These are phyloP conservation scores for Cryptotis parvus DNA, from an alignment of 2,113 vertebrate genomes.

Conservation along the genomic window DNA sequence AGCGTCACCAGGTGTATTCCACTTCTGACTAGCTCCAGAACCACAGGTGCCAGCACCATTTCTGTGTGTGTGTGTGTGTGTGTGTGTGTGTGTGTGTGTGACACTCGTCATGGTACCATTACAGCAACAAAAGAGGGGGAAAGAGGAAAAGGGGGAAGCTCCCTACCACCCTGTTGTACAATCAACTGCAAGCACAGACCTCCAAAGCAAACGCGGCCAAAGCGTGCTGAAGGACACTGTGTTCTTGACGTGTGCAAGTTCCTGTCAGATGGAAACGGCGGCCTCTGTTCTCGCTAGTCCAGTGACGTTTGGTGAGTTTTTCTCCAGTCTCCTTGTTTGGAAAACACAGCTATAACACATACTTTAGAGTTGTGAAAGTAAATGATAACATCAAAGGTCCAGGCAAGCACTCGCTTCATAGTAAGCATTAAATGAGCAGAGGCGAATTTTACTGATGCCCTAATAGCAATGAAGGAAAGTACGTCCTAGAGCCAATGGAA, in stretches of 20 bases:
- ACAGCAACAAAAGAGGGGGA: too few relatives aligned
- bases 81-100: too few relatives aligned
- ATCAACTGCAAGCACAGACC: not conserved
- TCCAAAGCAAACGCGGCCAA: not conserved
- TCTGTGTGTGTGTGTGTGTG: too few relatives aligned
- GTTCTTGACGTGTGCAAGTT: not conserved
- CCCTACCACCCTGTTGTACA: not conserved
- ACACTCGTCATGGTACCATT: too few relatives aligned
- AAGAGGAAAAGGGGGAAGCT: not conserved
- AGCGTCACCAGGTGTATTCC: too few relatives aligned
- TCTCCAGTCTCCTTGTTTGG: not conserved
- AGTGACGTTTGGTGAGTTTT: not conserved
- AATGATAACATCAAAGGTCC: not conserved
- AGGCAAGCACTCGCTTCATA: not conserved
- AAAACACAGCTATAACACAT: slow-evolving; percentile 30
- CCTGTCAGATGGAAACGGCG: not conserved
- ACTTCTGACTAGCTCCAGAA: too few relatives aligned
- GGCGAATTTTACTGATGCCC: slow-evolving; percentile 45
- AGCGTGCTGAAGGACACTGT: not conserved
- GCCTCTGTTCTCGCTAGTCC: not conserved
- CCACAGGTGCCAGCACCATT: too few relatives aligned
- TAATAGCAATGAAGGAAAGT: slow-evolving; percentile 23
- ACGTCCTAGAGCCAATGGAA: too few relatives aligned
- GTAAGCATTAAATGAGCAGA: slow-evolving; percentile 33
- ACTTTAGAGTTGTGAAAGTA: slow-evolving; percentile 20